These are phyloP conservation scores for Artemia sp. DNA, from an alignment of 2,888 invertebrate genomes.

Conservation along the genomic window DNA sequence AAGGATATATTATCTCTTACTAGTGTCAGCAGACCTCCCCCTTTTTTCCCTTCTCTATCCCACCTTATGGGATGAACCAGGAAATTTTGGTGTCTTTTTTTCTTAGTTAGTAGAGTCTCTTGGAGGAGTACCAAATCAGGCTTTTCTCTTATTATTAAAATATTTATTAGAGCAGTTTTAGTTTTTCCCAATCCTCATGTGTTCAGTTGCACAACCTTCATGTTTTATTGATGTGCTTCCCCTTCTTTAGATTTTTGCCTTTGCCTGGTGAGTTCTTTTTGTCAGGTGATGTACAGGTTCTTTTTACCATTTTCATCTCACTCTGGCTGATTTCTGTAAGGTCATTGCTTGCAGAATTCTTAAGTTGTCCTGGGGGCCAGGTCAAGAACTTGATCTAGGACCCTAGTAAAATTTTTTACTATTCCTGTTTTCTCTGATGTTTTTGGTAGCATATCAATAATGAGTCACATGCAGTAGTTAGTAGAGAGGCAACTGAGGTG, in stretches of 20 bases:
- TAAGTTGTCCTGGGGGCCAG: neutral
- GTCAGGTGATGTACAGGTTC: neutral
- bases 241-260: neutral
- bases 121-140: neutral
- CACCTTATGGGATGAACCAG: neutral
- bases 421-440: neutral
- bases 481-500: neutral
- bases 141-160: neutral
- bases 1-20: neutral
- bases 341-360: neutral
- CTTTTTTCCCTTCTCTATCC: neutral
- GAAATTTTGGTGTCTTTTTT: slow-evolving; percentile 2
- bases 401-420: neutral
- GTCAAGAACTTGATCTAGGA: neutral
- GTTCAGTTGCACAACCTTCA: too few relatives aligned
- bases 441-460: neutral
- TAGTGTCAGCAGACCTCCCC: neutral
- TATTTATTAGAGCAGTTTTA: neutral
- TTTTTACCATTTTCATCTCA: neutral
- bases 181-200: neutral
- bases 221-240: too few relatives aligned
- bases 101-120: neutral
- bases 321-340: neutral
- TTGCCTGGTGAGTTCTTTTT: neutral
- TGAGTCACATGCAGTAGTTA: neutral